phyloP scores from a whole-genome alignment of 2,797 vertebrate genomes.

The Melanotaenia boesemani region DNA sequence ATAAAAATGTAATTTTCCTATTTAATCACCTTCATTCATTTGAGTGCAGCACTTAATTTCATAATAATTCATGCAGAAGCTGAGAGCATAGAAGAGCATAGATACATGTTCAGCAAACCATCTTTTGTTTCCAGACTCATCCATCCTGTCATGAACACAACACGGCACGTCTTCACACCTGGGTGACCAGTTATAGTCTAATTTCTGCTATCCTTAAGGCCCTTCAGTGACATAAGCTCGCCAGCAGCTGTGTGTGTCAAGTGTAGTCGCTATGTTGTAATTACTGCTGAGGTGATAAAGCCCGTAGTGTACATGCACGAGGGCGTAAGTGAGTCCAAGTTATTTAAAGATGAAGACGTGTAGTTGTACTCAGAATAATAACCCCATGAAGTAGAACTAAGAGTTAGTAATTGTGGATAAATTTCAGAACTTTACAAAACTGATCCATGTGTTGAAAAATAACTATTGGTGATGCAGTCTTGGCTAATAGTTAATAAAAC shows the following conservation, averaged over 20 bases:
- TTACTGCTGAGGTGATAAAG: constrained; percentile 14
- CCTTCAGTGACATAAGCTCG: constrained; percentile 7
- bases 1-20: neutral
- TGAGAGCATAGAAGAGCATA: neutral
- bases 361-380: neutral
- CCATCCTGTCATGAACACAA: neutral
- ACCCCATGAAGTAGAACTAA: neutral
- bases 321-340: neutral
- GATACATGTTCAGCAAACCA: neutral
- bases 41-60: neutral
- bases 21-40: neutral
- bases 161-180: constrained; percentile 26
- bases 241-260: constrained; percentile 29
- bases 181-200: constrained; percentile 15
- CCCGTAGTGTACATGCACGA: neutral
- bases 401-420: neutral
- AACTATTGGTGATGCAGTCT: too few relatives aligned
- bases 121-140: neutral
- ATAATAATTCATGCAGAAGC: neutral
- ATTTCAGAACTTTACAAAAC: neutral
- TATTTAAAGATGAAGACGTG: constrained; percentile 3
- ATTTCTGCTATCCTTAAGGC: constrained; percentile 30
- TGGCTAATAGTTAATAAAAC: too few relatives aligned
- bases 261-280: constrained; percentile 12
- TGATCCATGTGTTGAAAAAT: too few relatives aligned